Evolutionary conservation across 1,140 invertebrate species (phyloP).

Genomic region (Leptinotarsa undecemlineata): DNA sequence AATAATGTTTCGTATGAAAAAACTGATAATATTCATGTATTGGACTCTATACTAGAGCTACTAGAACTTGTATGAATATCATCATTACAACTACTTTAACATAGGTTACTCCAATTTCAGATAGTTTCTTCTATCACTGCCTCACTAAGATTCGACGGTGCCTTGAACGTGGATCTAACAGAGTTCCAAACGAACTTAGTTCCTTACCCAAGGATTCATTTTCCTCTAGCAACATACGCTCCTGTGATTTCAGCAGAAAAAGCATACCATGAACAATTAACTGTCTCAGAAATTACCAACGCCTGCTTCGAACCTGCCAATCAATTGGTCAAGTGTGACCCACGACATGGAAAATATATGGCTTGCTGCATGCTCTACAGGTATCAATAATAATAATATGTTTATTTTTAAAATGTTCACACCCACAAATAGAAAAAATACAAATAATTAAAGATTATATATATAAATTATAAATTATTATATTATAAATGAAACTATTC

Average conservation of each 20-base stretch:
- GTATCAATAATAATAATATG: conserved; percentile 35
- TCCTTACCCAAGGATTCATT: conserved; percentile 81
- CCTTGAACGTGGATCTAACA: conserved; percentile 85
- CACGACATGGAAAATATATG: conserved; percentile 81
- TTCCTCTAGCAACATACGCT: conserved; percentile 77
- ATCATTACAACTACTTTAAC: background rate
- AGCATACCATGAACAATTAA: conserved; percentile 79
- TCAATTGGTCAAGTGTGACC: conserved; percentile 87
- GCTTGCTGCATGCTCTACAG: conserved; percentile 84
- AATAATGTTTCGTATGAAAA: too few species aligned
- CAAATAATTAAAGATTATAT: too few species aligned
- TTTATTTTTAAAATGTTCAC: too few species aligned
- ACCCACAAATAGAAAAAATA: too few species aligned
- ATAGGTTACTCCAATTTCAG: conserved; percentile 53
- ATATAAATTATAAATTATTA: too few species aligned
- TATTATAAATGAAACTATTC: too few species aligned
- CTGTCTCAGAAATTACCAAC: conserved; percentile 80
- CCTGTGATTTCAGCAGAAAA: conserved; percentile 81
- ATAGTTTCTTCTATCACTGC: conserved; percentile 86
- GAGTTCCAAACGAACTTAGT: conserved; percentile 90
- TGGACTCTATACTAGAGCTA: too few species aligned
- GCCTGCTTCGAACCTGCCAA: conserved; percentile 81
- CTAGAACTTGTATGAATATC: too few species aligned
- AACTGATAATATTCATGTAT: too few species aligned
- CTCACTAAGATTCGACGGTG: conserved; percentile 84